These are phyloP conservation scores for Anoplophora glabripennis DNA, from an alignment of 1,140 invertebrate genomes.

Conservation along the genomic window DNA sequence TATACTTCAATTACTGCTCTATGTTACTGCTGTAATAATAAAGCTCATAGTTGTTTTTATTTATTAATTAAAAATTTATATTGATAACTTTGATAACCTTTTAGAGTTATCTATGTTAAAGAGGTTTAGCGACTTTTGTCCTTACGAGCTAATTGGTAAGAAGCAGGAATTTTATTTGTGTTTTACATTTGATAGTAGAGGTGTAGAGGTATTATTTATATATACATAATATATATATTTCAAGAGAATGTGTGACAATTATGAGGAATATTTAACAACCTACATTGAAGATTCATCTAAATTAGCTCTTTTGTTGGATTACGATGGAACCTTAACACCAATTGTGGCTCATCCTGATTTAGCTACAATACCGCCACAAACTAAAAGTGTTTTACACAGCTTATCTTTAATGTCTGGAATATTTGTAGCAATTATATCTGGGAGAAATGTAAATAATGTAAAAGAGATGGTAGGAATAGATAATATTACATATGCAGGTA, in stretches of 20 bases:
- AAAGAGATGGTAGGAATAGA: conserved; percentile 30
- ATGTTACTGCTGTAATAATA: no score
- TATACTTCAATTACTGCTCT: no score
- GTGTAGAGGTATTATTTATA: no score
- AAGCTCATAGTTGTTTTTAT: background rate
- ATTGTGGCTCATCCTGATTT: conserved; percentile 33
- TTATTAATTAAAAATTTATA: background rate
- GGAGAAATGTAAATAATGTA: conserved; percentile 26
- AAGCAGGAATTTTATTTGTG: no score
- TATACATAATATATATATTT: no score
- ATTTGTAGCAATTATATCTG: conserved; percentile 30
- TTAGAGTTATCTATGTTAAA: no score
- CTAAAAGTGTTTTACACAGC: conserved; percentile 21
- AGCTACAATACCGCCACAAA: conserved; percentile 29
- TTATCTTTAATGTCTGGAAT: conserved; percentile 18
- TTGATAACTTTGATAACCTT: background rate
- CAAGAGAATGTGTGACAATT: conserved; percentile 10
- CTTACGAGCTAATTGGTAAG: no score
- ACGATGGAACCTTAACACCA: conserved; percentile 32
- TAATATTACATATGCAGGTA: conserved; percentile 27
- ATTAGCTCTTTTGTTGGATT: conserved; percentile 27
- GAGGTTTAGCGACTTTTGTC: no score
- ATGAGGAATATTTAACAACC: conserved; percentile 17
- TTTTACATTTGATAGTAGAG: no score
- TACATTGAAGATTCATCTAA: conserved; percentile 20